Percentiles rank a stretch among this genome's conserved stretches.
Evolutionary conservation across 92 coral and sea anemone genomes (phyloP).

Genomic region (Bergia puertoricense): DNA sequence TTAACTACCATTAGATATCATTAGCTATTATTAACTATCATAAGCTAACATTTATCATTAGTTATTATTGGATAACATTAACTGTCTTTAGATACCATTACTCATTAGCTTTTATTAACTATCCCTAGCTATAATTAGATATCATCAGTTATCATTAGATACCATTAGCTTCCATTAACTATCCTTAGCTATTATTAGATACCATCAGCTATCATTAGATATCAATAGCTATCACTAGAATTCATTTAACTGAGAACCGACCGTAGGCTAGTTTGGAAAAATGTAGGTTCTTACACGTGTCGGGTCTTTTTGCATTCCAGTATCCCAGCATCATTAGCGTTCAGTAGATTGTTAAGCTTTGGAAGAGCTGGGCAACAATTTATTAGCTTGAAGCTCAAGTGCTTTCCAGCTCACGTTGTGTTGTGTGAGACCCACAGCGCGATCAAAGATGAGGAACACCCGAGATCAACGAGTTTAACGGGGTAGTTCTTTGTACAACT

Average conservation of each 20-base stretch:
- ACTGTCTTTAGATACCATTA: too few species aligned
- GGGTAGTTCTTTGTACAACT: neutral
- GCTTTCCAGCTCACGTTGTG: neutral
- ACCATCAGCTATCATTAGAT: too few species aligned
- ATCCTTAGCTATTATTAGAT: too few species aligned
- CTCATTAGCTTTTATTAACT: neutral
- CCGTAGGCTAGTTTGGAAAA: too few species aligned
- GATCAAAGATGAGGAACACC: neutral
- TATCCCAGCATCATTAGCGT: neutral
- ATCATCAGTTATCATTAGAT: neutral
- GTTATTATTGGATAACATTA: too few species aligned
- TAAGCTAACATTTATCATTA: too few species aligned
- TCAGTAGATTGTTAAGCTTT: neutral
- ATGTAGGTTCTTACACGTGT: too few species aligned
- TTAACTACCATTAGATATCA: too few species aligned
- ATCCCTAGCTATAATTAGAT: neutral
- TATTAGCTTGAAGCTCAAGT: neutral
- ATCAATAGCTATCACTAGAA: too few species aligned
- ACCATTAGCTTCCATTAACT: neutral
- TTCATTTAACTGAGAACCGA: too few species aligned
- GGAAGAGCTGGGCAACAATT: neutral
- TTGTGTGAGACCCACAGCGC: neutral
- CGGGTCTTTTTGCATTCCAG: neutral
- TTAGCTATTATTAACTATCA: too few species aligned
- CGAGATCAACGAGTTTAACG: neutral